Percentiles rank a stretch among this genome's conserved stretches.
Conservation (phyloP, 1,140 invertebrate genomes). For the Piezodorus guildinii region DNA sequence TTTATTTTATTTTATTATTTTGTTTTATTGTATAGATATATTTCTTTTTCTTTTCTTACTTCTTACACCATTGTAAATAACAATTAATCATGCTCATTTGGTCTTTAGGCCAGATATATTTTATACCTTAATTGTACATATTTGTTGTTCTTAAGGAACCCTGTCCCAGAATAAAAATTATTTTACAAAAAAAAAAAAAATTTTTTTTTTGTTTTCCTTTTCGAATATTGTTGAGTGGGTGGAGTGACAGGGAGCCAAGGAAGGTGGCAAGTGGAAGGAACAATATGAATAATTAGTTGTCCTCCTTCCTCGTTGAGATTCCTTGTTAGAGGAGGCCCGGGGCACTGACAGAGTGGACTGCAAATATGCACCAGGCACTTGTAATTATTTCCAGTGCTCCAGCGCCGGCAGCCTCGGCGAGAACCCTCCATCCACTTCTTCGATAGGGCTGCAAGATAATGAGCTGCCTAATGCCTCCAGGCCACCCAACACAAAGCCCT, state of each 20-base stretch:
- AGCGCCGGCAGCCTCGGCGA: neutral
- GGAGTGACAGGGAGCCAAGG: neutral
- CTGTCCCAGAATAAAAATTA: too few species aligned
- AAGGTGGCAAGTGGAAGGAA: conserved; percentile 1
- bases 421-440: conserved; percentile 11
- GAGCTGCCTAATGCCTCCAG: conserved; percentile 18
- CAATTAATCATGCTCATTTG: too few species aligned
- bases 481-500: conserved; percentile 4
- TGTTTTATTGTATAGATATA: too few species aligned
- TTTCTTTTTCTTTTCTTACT: too few species aligned
- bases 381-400: conserved; percentile 9
- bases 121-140: too few species aligned
- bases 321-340: conserved; percentile 15
- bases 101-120: too few species aligned
- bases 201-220: too few species aligned
- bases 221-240: neutral
- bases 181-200: too few species aligned
- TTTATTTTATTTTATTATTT: too few species aligned
- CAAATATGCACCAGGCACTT: conserved; percentile 16
- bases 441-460: conserved; percentile 18
- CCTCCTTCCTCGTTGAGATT: conserved; percentile 9
- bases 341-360: conserved; percentile 11
- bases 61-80: too few species aligned
- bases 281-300: conserved; percentile 20
- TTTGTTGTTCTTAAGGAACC: too few species aligned